Evolutionary conservation across 2,113 vertebrate genomes (phyloP).

Genomic region (Nesogale talazaci): DNA sequence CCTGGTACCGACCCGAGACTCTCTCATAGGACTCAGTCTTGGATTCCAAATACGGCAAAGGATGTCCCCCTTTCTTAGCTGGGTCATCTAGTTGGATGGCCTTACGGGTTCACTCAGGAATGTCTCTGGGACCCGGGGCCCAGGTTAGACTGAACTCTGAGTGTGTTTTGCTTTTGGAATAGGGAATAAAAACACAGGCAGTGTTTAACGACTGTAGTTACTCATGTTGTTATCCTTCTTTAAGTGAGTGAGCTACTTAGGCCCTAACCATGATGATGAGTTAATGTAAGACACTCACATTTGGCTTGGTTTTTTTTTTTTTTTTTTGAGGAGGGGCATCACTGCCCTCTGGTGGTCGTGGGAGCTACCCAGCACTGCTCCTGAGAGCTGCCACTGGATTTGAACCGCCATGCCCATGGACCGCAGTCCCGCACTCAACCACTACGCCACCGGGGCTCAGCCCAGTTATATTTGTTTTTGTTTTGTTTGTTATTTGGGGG

Average conservation of each 20-base stretch:
- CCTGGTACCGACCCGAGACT: background rate
- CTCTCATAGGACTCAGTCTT: background rate
- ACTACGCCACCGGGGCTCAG: no score
- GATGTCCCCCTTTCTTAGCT: background rate
- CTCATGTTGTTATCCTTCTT: background rate
- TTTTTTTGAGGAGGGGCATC: no score
- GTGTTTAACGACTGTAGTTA: background rate
- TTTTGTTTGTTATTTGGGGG: no score
- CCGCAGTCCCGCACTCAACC: no score
- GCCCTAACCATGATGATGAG: background rate
- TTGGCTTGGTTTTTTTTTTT: no score
- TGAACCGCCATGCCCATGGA: no score
- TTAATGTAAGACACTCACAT: background rate
- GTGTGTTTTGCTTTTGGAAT: constrained; percentile 26
- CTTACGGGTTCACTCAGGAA: background rate
- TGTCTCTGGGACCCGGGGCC: background rate
- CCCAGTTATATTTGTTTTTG: no score
- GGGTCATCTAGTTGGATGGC: background rate
- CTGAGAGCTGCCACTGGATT: no score
- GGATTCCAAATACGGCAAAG: background rate
- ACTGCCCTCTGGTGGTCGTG: no score
- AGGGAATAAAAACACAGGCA: background rate
- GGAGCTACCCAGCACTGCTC: no score
- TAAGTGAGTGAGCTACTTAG: background rate
- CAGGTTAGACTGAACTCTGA: background rate